These are phyloP conservation scores for Plutomurus gul DNA, from an alignment of 1,140 invertebrate species.

Conservation along the genomic window DNA sequence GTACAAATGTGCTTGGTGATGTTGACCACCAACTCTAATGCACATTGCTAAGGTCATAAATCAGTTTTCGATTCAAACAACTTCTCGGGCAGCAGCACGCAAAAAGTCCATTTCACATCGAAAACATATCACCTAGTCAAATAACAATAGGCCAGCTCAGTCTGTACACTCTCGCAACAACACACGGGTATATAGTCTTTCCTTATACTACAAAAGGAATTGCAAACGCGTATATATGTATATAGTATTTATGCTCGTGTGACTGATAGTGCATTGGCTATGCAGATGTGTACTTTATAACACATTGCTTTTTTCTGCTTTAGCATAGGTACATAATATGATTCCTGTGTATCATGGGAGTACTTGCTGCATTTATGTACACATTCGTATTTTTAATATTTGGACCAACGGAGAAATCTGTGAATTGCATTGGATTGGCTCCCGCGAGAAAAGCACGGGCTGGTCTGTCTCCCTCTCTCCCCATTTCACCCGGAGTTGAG, in stretches of 20 bases:
- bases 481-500: neutral
- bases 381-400: slow-evolving; percentile 26
- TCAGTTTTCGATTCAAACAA: slow-evolving; percentile 46
- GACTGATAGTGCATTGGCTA: no score
- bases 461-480: neutral
- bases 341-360: no score
- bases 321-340: neutral
- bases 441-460: neutral
- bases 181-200: no score
- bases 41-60: slow-evolving; percentile 47
- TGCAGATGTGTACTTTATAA: no score
- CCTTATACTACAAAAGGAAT: no score
- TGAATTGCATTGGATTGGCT: slow-evolving; percentile 12
- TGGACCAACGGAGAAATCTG: neutral
- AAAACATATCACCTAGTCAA: slow-evolving; percentile 25
- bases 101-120: slow-evolving; percentile 42
- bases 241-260: no score
- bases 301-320: no score
- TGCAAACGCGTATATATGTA: no score
- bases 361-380: neutral
- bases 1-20: neutral
- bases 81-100: slow-evolving; percentile 35
- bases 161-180: no score
- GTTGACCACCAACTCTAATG: slow-evolving; percentile 30
- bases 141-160: slow-evolving; percentile 6